phyloP scores from a whole-genome alignment of 1,140 invertebrate genomes.

The Anastrepha ludens region DNA sequence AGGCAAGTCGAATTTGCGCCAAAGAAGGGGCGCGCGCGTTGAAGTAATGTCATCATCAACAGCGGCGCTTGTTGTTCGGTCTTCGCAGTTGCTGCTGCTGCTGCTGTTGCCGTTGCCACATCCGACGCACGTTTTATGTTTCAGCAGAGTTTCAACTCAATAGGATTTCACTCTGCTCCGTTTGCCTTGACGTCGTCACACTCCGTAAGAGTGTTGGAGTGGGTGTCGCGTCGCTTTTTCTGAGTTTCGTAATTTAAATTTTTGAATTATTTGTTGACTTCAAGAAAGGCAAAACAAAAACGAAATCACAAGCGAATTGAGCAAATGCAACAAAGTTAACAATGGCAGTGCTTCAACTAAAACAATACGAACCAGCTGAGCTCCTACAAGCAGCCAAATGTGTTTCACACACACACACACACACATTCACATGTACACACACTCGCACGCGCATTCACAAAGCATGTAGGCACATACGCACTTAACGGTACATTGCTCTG shows the following conservation, averaged over 20 bases:
- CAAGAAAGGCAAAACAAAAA: not conserved
- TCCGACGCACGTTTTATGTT: no score
- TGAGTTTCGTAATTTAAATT: not conserved
- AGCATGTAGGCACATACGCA: not conserved
- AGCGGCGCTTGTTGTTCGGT: no score
- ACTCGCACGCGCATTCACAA: no score
- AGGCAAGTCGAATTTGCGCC: not conserved
- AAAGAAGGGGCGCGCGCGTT: not conserved
- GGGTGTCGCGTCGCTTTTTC: no score
- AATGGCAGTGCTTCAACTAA: not conserved
- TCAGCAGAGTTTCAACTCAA: no score
- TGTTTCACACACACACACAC: not conserved
- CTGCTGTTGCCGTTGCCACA: no score
- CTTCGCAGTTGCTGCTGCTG: no score
- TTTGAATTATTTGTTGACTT: not conserved
- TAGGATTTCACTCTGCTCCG: no score
- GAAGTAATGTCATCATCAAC: not conserved
- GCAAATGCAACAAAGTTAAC: not conserved
- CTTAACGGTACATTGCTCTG: slow-evolving; percentile 31
- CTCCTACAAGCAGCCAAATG: not conserved
- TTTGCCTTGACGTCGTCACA: no score
- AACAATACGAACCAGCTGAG: not conserved
- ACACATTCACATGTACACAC: not conserved
- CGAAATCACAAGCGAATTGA: not conserved
- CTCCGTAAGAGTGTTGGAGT: no score